phyloP scores from a whole-genome alignment of 2,797 vertebrate genomes.

The Myripristis jacobus region DNA sequence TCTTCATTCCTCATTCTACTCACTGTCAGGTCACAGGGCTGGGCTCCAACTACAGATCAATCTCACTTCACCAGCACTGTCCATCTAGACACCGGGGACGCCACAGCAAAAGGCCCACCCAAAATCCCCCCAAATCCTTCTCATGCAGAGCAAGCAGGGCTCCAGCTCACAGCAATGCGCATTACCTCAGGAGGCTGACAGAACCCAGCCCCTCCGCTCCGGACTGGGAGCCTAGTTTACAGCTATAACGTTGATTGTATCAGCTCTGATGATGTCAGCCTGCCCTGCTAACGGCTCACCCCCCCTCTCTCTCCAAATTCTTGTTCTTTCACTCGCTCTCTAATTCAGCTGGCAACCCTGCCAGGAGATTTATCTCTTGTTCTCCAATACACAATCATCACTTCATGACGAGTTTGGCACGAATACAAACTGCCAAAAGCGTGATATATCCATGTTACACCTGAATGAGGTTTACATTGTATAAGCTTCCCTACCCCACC shows the following conservation, averaged over 20 bases:
- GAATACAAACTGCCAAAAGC: slow-evolving; percentile 48
- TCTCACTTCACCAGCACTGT: slow-evolving; percentile 71
- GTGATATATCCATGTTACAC: slow-evolving; percentile 67
- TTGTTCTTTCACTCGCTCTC: slow-evolving; percentile 30
- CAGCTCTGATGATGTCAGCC: slow-evolving; percentile 73
- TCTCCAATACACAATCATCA: slow-evolving; percentile 58
- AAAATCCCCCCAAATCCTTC: slow-evolving; percentile 73
- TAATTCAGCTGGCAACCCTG: slow-evolving; percentile 31
- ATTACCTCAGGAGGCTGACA: slow-evolving; percentile 78
- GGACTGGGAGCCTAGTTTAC: slow-evolving; percentile 56
- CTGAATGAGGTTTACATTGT: slow-evolving; percentile 70
- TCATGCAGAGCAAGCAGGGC: slow-evolving; percentile 68
- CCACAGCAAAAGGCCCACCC: slow-evolving; percentile 60
- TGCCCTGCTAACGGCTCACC: slow-evolving; percentile 45
- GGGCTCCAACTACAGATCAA: slow-evolving; percentile 65
- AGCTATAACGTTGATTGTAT: slow-evolving; percentile 67
- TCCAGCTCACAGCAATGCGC: slow-evolving; percentile 54
- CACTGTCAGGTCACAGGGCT: slow-evolving; percentile 63
- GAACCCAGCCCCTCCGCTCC: slow-evolving; percentile 55
- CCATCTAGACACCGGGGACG: slow-evolving; percentile 64
- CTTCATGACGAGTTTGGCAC: slow-evolving; percentile 46
- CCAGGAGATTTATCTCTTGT: slow-evolving; percentile 61
- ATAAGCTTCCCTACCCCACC: slow-evolving; percentile 50
- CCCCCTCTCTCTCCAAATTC: slow-evolving; percentile 52
- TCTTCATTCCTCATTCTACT: slow-evolving; percentile 69